Evolutionary conservation across 2,113 vertebrate species (phyloP).

Genomic region (Plestiodon gilberti): DNA sequence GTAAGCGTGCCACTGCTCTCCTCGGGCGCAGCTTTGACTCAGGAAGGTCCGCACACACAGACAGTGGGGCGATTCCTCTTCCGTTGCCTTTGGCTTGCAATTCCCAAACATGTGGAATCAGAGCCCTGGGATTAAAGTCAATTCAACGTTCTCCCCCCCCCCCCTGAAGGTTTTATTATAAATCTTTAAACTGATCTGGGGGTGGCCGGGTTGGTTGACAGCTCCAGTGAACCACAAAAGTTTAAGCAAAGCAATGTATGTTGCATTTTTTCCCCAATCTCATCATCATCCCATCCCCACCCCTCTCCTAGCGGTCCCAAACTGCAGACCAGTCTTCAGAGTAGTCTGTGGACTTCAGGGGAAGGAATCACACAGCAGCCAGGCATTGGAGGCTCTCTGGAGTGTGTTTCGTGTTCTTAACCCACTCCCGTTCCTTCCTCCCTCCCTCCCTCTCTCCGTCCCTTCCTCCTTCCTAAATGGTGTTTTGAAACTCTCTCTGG

Average conservation of each 20-base stretch:
- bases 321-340: neutral
- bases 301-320: neutral
- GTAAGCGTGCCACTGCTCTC: too few species aligned
- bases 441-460: too few species aligned
- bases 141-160: too few species aligned
- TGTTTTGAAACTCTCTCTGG: conserved; percentile 5
- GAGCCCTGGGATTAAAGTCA: neutral
- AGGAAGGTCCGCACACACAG: too few species aligned
- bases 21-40: neutral
- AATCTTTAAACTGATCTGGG: neutral
- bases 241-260: neutral
- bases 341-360: neutral
- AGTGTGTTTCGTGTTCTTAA: too few species aligned
- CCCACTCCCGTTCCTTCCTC: neutral
- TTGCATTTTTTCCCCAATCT: too few species aligned
- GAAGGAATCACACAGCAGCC: too few species aligned
- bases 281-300: too few species aligned
- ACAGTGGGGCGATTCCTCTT: too few species aligned
- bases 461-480: neutral
- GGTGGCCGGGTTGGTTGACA: too few species aligned
- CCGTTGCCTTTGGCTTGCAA: too few species aligned
- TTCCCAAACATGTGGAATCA: neutral
- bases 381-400: neutral
- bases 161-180: neutral
- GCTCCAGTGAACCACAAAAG: too few species aligned